A percentile compares a stretch with the other conserved stretches of the same genome.
phyloP scores from a whole-genome alignment of 2,888 invertebrate species.

The Allacma fusca region DNA sequence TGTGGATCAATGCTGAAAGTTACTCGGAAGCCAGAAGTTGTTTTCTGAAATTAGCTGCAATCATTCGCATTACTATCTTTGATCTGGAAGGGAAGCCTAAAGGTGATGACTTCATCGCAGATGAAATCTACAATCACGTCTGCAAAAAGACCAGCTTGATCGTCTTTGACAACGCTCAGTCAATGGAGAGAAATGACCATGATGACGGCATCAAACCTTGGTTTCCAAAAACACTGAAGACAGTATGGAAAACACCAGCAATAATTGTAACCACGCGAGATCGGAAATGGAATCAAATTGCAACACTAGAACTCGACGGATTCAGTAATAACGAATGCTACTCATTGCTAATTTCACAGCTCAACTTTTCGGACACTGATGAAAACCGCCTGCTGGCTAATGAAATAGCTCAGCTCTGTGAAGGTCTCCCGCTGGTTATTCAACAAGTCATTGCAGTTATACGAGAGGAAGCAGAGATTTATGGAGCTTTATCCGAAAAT shows the following conservation, averaged over 20 bases:
- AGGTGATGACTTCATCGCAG: not conserved
- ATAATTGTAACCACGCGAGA: not conserved
- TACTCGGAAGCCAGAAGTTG: not conserved
- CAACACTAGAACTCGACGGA: not conserved
- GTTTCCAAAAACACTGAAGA: not conserved
- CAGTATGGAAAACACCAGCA: not conserved
- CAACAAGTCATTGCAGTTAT: not conserved
- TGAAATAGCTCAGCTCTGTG: not conserved
- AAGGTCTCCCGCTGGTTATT: not conserved
- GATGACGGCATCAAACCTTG: not conserved
- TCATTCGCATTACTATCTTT: not conserved
- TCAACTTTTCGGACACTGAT: not conserved
- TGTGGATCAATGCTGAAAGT: not conserved
- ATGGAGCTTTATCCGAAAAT: not conserved
- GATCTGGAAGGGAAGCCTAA: not conserved
- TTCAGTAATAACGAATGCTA: not conserved
- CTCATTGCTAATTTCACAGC: not conserved
- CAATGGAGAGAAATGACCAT: not conserved
- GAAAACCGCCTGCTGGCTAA: not conserved
- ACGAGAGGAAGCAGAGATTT: not conserved
- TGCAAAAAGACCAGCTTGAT: not conserved
- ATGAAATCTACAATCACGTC: not conserved
- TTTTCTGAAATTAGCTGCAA: not conserved
- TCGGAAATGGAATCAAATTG: not conserved
- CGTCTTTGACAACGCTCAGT: not conserved